Evolutionary conservation across 2,797 vertebrate genomes (phyloP), one percentile per base, ranked within the genome.

Genomic region (Lophius americanus): DNA sequence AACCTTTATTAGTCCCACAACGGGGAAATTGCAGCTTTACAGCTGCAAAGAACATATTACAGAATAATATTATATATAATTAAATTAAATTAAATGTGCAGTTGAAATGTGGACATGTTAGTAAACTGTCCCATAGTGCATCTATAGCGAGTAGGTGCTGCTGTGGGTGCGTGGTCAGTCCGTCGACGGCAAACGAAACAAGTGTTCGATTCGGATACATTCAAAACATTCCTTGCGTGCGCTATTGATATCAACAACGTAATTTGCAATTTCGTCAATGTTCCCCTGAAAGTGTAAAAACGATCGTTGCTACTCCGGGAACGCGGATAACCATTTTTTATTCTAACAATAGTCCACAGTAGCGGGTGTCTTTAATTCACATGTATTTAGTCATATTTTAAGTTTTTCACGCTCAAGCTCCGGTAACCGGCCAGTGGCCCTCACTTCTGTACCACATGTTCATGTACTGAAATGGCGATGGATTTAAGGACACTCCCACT

Each of bases 381-480:
- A 5, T 57, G 3, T 23, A 0, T 23, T 4, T 3, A 3, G 0
- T 36, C 33, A 0, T 9, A 0, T 33, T 11, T 14, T 6, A 11
- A 9, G 4, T 46, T n/a, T 6, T 36, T 42, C 23, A 3, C 5
- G 8, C 4, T 35, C 53, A 10, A 4, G 14, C 81, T 79, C 67
- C 66, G 65, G 54, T 75, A 4, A 4, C 9, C 10, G 38, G 50
- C 3, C 49, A 4, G 43, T 44, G 61, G 44, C 56, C 58, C 55
- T 51, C 13, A 2, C 9, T 32, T 33, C 4, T 2, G 3, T 38
- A 13, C 35, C 77, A 71, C 88, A 86, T 54, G 83, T 84, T 78
- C 74, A 42, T 14, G 55, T 57, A 74, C 32, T 56, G 87, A 83
- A 90, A 92, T 92, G 88, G 88, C 89, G 89, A 71, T 84, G 49